Percentiles rank a stretch among this genome's conserved stretches.
phyloP scores from a whole-genome alignment of 2,797 vertebrate species.

The Chelon auratus region DNA sequence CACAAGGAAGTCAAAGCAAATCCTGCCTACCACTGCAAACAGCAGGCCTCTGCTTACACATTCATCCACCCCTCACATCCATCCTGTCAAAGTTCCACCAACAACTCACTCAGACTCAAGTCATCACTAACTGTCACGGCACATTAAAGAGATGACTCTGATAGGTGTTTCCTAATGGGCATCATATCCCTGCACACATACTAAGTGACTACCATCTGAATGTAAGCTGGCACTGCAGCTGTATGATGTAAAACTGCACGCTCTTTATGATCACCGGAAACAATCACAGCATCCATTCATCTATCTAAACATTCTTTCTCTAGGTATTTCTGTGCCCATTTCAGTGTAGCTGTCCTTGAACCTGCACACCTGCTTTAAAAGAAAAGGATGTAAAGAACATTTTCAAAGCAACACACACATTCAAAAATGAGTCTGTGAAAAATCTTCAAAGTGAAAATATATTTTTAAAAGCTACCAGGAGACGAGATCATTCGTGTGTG shows the following conservation, averaged over 20 bases:
- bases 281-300: conserved; percentile 24
- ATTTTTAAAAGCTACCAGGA: conserved; percentile 11
- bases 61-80: not conserved
- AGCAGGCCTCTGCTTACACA: not conserved
- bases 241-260: conserved; percentile 24
- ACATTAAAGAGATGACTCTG: conserved; percentile 15
- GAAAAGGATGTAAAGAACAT: conserved; percentile 1
- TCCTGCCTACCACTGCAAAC: not conserved
- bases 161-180: conserved; percentile 5
- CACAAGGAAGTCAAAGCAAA: not conserved
- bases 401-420: conserved; percentile 9
- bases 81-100: not conserved
- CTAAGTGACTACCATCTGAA: conserved; percentile 1
- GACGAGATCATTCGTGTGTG: not conserved
- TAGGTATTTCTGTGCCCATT: not conserved
- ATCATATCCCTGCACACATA: conserved; percentile 21
- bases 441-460: conserved; percentile 3
- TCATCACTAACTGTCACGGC: not conserved
- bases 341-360: not conserved
- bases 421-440: conserved; percentile 11
- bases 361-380: not conserved
- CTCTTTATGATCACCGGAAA: conserved; percentile 17
- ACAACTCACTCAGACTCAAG: conserved; percentile 10
- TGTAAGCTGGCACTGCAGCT: conserved; percentile 5
- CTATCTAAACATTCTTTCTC: not conserved